A percentile compares a stretch with the other conserved stretches of the same genome.
These are phyloP conservation scores for Notothenia coriiceps DNA, from an alignment of 2,113 vertebrate genomes.

Conservation along the genomic window DNA sequence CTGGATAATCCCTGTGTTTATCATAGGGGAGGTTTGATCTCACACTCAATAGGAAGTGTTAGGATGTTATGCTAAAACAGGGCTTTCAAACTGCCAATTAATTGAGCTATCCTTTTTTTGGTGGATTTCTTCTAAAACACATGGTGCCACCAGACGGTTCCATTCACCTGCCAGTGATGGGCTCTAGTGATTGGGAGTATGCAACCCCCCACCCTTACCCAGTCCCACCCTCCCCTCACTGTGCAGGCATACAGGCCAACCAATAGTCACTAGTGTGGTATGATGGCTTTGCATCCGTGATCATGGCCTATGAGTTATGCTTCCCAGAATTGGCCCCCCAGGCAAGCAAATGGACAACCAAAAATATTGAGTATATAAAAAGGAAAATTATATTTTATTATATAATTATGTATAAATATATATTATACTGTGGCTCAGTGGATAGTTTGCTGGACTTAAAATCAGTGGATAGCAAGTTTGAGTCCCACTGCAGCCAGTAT, in stretches of 20 bases:
- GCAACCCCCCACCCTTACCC: too few species aligned
- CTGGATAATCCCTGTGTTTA: conserved; percentile 67
- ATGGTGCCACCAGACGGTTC: conserved; percentile 43
- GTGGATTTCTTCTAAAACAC: conserved; percentile 39
- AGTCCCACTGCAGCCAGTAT: too few species aligned
- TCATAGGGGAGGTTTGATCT: conserved; percentile 68
- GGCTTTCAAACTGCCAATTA: conserved; percentile 51
- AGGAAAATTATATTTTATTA: too few species aligned
- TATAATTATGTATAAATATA: too few species aligned
- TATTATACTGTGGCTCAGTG: too few species aligned
- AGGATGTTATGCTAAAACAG: conserved; percentile 34
- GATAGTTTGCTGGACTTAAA: too few species aligned
- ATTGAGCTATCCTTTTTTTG: conserved; percentile 13
- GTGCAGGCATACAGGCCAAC: not conserved
- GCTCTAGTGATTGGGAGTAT: not conserved
- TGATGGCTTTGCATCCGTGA: not conserved
- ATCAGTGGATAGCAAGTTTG: too few species aligned
- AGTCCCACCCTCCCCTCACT: not conserved
- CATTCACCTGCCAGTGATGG: conserved; percentile 23
- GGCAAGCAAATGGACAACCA: too few species aligned
- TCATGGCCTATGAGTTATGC: not conserved
- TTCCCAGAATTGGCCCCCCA: not conserved
- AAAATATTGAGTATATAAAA: too few species aligned
- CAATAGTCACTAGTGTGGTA: not conserved
- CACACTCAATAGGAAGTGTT: conserved; percentile 39